phyloP scores from a whole-genome alignment of 2,797 vertebrate genomes.

The Notoglanidium macrostoma region DNA sequence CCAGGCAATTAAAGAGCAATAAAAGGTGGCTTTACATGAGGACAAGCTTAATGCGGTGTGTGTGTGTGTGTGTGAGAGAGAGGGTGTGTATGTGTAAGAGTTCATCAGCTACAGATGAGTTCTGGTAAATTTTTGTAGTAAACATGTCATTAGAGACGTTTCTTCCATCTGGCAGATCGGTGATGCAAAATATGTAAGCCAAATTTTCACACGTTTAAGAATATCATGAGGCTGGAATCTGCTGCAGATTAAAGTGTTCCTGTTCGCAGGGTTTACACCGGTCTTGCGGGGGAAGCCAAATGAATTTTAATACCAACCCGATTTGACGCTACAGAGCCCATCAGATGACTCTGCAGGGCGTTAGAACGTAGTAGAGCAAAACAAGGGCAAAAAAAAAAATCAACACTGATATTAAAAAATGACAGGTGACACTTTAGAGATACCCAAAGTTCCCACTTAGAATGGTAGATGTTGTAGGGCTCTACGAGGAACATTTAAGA shows the following conservation, averaged over 20 bases:
- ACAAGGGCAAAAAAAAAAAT: no score
- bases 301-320: neutral
- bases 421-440: neutral
- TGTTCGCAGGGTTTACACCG: neutral
- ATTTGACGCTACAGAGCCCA: neutral
- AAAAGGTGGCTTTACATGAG: constrained; percentile 30
- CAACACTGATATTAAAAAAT: neutral
- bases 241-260: constrained; percentile 9
- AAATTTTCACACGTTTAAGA: neutral
- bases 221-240: neutral
- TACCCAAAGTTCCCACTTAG: neutral
- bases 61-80: neutral
- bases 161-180: neutral
- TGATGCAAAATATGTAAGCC: neutral
- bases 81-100: neutral
- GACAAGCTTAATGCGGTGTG: constrained; percentile 12
- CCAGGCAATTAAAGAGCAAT: constrained; percentile 41
- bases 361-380: neutral
- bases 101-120: neutral
- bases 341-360: neutral
- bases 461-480: neutral
- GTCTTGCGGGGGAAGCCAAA: neutral
- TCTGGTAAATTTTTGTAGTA: neutral
- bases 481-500: neutral
- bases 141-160: neutral